phyloP scores from a whole-genome alignment of 2,797 vertebrate species.

The Typhlichthys subterraneus region DNA sequence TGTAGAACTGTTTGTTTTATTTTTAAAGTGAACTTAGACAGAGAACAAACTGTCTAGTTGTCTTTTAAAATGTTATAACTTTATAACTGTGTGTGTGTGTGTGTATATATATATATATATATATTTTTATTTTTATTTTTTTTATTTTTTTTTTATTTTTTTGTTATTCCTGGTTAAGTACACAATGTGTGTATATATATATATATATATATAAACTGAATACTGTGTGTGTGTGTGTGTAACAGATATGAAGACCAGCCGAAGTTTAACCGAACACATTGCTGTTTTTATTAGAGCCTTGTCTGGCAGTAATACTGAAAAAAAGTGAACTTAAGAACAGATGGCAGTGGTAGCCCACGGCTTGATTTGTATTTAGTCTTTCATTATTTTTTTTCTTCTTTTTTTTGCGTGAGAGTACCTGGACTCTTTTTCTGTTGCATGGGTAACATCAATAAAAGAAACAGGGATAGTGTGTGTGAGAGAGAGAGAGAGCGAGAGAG shows the following conservation, averaged over 20 bases:
- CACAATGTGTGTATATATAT: not conserved
- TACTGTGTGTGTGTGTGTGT: slow-evolving; percentile 33
- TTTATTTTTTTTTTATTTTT: too few relatives aligned
- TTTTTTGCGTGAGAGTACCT: slow-evolving; percentile 89
- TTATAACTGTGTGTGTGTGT: too few relatives aligned
- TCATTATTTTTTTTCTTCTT: slow-evolving; percentile 80
- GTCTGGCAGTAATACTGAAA: slow-evolving; percentile 99
- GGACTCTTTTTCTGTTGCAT: slow-evolving; percentile 98
- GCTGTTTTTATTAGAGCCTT: slow-evolving; percentile 99
- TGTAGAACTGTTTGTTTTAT: too few relatives aligned
- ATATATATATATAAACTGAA: not conserved
- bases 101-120: too few relatives aligned
- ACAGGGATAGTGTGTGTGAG: slow-evolving; percentile 81
- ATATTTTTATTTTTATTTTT: too few relatives aligned
- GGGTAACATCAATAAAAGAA: slow-evolving; percentile 99
- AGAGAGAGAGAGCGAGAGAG: slow-evolving; percentile 76
- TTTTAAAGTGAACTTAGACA: too few relatives aligned
- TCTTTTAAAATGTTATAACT: too few relatives aligned
- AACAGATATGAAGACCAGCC: slow-evolving; percentile 69
- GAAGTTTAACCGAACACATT: slow-evolving; percentile 91
- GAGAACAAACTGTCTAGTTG: too few relatives aligned
- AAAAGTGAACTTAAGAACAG: slow-evolving; percentile 94
- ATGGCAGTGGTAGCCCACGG: slow-evolving; percentile 91
- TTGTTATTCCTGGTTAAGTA: not conserved
- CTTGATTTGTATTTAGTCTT: slow-evolving; percentile 60